Evolutionary conservation across 1,140 invertebrate genomes (phyloP), one percentile per base, ranked within the genome.

Genomic region (Nephila pilipes): DNA sequence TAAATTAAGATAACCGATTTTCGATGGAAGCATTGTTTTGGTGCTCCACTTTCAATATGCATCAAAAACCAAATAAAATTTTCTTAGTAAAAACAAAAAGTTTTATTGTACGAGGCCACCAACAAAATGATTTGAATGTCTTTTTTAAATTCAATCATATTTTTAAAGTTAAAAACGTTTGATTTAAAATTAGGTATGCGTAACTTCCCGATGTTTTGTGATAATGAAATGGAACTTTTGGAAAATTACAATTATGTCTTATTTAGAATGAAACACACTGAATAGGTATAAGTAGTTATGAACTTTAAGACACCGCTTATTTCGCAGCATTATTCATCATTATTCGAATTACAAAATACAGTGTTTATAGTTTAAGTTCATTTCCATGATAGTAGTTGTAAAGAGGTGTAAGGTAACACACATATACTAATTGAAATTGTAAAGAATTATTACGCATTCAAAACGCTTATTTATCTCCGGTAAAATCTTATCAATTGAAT

Each of bases 401-500:
- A 32, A 75, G 65, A 75, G 29, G 25, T 75, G 65, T 75, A 75
- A 29, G 29, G 29, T 32, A 75, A 75, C 65, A 32, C 65, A 18
- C 16, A 32, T 75, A 75, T 75, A 75, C 65, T 75, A 75, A 75
- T 75, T 75, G 65, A 75, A 75, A 75, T 32, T 29, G 29, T 32
- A 75, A 75, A 75, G 65, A 75, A 75, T 75, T 75, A 75, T 75
- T 14, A 32, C 65, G 16, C 25, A 32, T 75, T 75, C 29, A 75
- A 75, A 75, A 36, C 65, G 65, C 65, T 75, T 75, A 75, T 75
- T 75, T 75, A 75, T 75, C 29, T 16, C 65, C 2, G 25, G 25
- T 75, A 75, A 75, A 75, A 75, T 75, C 65, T 75, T 75, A 75
- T 75, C 65, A 75, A 75, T 75, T 75, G 65, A 75, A 75, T 36